Evolutionary conservation across 35 echinoderm and acorn worm genomes (phyloP), one percentile per base, ranked within the genome.

Genomic region (Strongylocentrotus purpuratus): DNA sequence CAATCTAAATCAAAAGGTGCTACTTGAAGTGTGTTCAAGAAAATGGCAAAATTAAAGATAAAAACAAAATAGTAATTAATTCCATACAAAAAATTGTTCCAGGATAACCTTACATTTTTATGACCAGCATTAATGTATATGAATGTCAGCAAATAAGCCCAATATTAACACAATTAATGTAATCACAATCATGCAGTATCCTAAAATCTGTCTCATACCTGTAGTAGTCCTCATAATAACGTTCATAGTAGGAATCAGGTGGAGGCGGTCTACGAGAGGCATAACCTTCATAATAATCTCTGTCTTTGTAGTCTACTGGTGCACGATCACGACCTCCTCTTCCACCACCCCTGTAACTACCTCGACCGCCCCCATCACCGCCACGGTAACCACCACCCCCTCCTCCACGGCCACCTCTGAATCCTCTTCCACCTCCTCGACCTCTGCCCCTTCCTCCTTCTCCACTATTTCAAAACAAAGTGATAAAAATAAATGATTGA

Each of bases 191-290:
- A 8, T 78, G 52, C 35, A 55, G 50, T 55, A 55, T 13, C 50
- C 50, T 55, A 86, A 86, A 2, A 86, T 31, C 5, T 86, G 33
- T 31, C 85, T 32, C 89, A 32, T 58, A 93, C 91, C 96, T 94
- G 95, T 97, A 96, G 31, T 95, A 95, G 61, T 97, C 97, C 48
- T 97, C 93, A 71, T 94, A 92, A 7, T 92, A 71, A 46, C 92
- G 55, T 88, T 96, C 92, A 35, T 93, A 93, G 48, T 93, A 93
- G 1, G 91, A n/a, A 28, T 87, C 95, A 59, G 96, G 96, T 18
- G 96, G 96, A 50, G 85, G 90, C 15, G 35, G 90, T 94, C 94
- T 93, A n/a, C 89, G 59, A 35, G 96, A 95, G 1, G 94, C 88
- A 55, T 90, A 91, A 85, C 95, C 94, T 33, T 86, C 94, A 61